phyloP scores from a whole-genome alignment of 2,888 invertebrate genomes.

The Campaea margaritaria region DNA sequence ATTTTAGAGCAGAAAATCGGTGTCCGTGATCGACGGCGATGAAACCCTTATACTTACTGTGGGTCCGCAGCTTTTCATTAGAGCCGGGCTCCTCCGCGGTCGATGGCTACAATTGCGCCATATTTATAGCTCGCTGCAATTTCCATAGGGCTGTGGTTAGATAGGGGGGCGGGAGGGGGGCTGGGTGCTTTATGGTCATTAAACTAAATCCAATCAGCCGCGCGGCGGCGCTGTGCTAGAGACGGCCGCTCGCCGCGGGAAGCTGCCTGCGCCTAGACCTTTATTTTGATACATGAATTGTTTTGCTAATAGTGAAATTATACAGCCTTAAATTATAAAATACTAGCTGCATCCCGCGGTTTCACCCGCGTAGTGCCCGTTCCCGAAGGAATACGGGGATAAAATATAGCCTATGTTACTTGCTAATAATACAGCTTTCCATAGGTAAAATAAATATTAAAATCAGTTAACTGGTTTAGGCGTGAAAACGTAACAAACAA shows the following conservation, averaged over 20 bases:
- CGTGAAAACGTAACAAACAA: too few species aligned
- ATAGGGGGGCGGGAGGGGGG: constrained; percentile 43
- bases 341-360: too few species aligned
- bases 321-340: too few species aligned
- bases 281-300: too few species aligned
- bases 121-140: constrained; percentile 42
- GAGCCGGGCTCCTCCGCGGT: constrained; percentile 17
- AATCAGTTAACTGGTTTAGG: too few species aligned
- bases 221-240: constrained; percentile 45
- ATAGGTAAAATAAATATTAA: too few species aligned
- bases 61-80: constrained; percentile 26
- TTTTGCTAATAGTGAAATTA: too few species aligned
- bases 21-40: constrained; percentile 23
- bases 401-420: too few species aligned
- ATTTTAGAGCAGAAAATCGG: constrained; percentile 32
- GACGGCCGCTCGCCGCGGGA: constrained; percentile 27
- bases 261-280: not conserved
- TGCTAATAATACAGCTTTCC: too few species aligned
- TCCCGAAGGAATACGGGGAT: too few species aligned
- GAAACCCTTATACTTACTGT: constrained; percentile 20
- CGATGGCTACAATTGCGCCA: constrained; percentile 34
- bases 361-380: too few species aligned
- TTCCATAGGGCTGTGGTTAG: constrained; percentile 48
- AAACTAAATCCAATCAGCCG: constrained; percentile 77
- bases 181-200: constrained; percentile 76